phyloP scores from a whole-genome alignment of 2,888 invertebrate genomes.

The Drosophila fungiperda region DNA sequence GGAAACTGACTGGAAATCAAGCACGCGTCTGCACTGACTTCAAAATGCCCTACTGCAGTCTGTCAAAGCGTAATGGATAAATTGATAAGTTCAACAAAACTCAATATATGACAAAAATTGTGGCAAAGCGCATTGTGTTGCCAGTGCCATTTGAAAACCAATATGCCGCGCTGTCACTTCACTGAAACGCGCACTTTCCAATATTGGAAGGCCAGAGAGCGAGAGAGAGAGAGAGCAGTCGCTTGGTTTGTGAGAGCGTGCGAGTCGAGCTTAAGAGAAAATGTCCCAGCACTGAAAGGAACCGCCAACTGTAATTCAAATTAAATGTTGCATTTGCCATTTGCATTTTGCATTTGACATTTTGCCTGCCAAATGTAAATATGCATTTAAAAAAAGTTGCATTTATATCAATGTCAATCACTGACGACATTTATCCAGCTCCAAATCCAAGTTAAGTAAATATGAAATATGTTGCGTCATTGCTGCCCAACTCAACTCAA shows the following conservation, averaged over 20 bases:
- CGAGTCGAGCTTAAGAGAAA: constrained; percentile 23
- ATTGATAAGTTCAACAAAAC: background rate
- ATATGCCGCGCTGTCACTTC: background rate
- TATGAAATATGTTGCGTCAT: constrained; percentile 11
- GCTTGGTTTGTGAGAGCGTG: constrained; percentile 5
- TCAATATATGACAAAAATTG: background rate
- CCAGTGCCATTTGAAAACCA: background rate
- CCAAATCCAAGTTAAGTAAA: constrained; percentile 26
- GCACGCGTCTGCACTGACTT: background rate
- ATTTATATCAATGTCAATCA: constrained; percentile 14
- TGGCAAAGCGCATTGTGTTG: background rate
- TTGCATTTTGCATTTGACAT: constrained; percentile 26
- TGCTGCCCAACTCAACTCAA: background rate
- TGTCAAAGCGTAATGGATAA: background rate
- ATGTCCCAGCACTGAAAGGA: constrained; percentile 29
- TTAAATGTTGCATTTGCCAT: constrained; percentile 9
- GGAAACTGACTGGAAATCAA: constrained; percentile 46
- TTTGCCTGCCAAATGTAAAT: constrained; percentile 13
- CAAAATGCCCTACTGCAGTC: constrained; percentile 20
- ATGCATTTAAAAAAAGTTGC: background rate
- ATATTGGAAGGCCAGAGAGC: constrained; percentile 30
- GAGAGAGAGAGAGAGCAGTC: background rate
- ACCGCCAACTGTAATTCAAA: constrained; percentile 48
- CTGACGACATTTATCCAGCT: background rate
- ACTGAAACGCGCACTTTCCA: constrained; percentile 18